Percentiles rank a stretch among this genome's conserved stretches.
These are phyloP conservation scores for Euzophera pinguis DNA, from an alignment of 2,888 invertebrate genomes.

Conservation along the genomic window DNA sequence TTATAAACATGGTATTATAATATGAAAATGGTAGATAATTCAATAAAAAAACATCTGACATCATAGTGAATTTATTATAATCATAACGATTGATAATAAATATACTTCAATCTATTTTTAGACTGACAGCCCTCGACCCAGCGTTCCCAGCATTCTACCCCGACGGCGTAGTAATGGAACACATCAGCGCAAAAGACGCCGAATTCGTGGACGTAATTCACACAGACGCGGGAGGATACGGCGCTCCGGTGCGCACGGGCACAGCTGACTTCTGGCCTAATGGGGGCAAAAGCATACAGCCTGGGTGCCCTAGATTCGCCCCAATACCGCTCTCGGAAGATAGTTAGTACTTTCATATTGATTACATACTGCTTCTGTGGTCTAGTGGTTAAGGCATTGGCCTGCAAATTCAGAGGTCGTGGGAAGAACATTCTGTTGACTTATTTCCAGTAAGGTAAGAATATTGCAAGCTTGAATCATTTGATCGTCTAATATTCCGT, in stretches of 20 bases:
- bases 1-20: too few relatives aligned
- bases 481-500: too few relatives aligned
- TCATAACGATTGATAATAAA: too few relatives aligned
- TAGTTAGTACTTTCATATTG: constrained; percentile 46
- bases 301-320: constrained; percentile 78
- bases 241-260: constrained; percentile 78
- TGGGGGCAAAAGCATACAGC: constrained; percentile 79
- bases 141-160: constrained; percentile 81
- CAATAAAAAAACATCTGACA: too few relatives aligned
- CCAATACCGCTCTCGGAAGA: constrained; percentile 73
- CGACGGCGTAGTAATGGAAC: constrained; percentile 68
- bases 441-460: too few relatives aligned
- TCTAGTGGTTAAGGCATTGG: too few relatives aligned
- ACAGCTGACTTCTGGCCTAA: constrained; percentile 83
- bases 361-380: too few relatives aligned
- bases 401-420: too few relatives aligned
- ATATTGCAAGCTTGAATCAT: too few relatives aligned
- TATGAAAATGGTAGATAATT: too few relatives aligned
- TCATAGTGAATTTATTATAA: too few relatives aligned
- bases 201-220: constrained; percentile 84
- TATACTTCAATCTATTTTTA: constrained; percentile 38
- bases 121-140: constrained; percentile 80
- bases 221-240: constrained; percentile 82
- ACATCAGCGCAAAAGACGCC: constrained; percentile 74
- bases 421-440: too few relatives aligned